A percentile compares a stretch with the other conserved stretches of the same genome.
phyloP scores from a whole-genome alignment of 2,888 invertebrate species.

The Synanthedon formicaeformis region DNA sequence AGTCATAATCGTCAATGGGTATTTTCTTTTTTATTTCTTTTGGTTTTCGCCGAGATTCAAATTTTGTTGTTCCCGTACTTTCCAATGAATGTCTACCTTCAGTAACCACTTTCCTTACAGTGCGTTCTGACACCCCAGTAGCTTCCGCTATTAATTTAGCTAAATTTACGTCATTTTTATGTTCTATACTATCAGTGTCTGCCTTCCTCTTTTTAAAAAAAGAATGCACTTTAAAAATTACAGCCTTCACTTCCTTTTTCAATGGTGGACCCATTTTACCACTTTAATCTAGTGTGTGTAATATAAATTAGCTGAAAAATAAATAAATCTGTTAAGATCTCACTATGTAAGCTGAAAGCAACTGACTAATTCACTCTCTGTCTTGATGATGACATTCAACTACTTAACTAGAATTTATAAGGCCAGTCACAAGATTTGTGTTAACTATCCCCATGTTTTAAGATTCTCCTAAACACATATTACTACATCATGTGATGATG shows the following conservation, averaged over 20 bases:
- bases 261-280: background rate
- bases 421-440: too few relatives aligned
- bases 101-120: background rate
- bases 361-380: too few relatives aligned
- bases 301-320: too few relatives aligned
- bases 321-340: too few relatives aligned
- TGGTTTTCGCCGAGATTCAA: background rate
- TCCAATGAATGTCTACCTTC: background rate
- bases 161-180: slow-evolving; percentile 1
- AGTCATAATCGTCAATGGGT: background rate
- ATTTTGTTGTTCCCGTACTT: background rate
- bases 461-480: too few relatives aligned
- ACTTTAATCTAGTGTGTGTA: background rate
- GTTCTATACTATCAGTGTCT: slow-evolving; percentile 1
- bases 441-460: too few relatives aligned
- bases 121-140: slow-evolving; percentile 1
- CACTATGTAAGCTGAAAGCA: too few relatives aligned
- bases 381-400: too few relatives aligned
- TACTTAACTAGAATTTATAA: too few relatives aligned
- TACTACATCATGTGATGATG: too few relatives aligned
- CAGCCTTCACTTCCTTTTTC: background rate
- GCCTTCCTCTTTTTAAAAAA: slow-evolving; percentile 1
- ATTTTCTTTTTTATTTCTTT: slow-evolving; percentile 1
- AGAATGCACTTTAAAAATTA: slow-evolving; percentile 1
- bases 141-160: slow-evolving; percentile 2